Base-by-base conservation (phyloP, 2,888 invertebrate species). In the Machimus rusticus region DNA sequence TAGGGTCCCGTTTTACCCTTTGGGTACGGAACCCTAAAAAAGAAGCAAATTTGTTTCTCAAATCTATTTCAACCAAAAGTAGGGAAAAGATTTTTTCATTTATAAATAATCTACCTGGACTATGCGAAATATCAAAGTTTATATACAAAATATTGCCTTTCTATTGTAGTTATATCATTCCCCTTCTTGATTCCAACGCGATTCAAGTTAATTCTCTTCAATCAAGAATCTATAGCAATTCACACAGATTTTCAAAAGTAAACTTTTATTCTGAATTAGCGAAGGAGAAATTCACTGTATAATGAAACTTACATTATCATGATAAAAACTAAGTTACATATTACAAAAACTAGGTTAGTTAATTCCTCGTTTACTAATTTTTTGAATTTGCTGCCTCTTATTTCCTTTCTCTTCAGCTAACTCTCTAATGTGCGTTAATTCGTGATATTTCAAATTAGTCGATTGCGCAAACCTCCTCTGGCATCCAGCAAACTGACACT, bases 381-480 rank as follows among this genome's bases (percentile, higher is more conserved):
- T 78, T 19, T 43, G 19, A 14, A 19, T 9, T 8, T 46, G 39
- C 19, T 78, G 78, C 43, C 23, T 16, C 14, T 78, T 78, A 43
- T 19, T 43, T 1, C 6, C 16, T 43, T 23, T 78, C 12, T 78
- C 23, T 12, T 8, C 78, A 66, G 78, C 2, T 43, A 78, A 43
- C 14, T 43, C 78, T 5, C 46, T 34, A 23, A 78, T 28, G 51
- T 98, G 98, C 88, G 98, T 98, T 89, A 98, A 94, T 93, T 98
- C 98, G 93, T 98, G 98, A 89, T 98, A 98, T 93, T 98, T 98
- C 89, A 98, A 94, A 93, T 98, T 98, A 90, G 98, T 98, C 88
- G 97, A 97, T 93, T 98, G 98, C 79, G 98, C 98, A 93, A 98
- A 98, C 91, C 98, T 98, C 94, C 98, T 98, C 93, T 97, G 98